phyloP scores from a whole-genome alignment of 2,888 invertebrate genomes.

The Catonia carolina region DNA sequence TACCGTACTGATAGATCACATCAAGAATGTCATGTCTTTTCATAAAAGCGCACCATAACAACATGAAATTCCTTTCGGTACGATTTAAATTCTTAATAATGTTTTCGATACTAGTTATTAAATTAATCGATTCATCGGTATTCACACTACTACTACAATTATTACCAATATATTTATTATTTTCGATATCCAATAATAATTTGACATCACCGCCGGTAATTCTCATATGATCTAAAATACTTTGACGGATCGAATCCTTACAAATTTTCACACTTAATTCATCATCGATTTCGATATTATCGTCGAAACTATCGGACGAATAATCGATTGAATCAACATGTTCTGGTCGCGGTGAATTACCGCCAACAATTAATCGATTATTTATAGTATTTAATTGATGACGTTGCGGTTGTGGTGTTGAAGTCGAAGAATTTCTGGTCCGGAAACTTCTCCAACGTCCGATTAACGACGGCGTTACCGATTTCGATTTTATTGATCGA shows the following conservation, averaged over 20 bases:
- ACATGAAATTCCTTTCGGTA: constrained; percentile 40
- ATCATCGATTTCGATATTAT: constrained; percentile 30
- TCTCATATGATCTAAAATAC: constrained; percentile 66
- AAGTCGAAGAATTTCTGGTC: constrained; percentile 27
- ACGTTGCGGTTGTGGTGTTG: too few relatives aligned
- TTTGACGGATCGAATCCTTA: constrained; percentile 61
- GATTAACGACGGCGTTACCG: constrained; percentile 35
- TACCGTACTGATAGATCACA: constrained; percentile 57
- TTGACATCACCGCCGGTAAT: constrained; percentile 58
- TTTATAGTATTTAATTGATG: too few relatives aligned
- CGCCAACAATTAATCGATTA: not conserved
- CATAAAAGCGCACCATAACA: constrained; percentile 68
- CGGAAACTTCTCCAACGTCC: constrained; percentile 32
- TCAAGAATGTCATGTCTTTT: constrained; percentile 61
- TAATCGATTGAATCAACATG: constrained; percentile 18
- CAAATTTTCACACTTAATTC: constrained; percentile 42
- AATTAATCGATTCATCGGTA: constrained; percentile 46
- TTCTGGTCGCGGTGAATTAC: constrained; percentile 17
- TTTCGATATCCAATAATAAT: constrained; percentile 67
- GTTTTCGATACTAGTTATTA: constrained; percentile 42
- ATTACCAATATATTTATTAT: constrained; percentile 53
- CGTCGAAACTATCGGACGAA: constrained; percentile 7
- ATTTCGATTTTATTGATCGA: constrained; percentile 33
- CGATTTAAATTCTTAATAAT: not conserved
- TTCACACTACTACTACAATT: constrained; percentile 43